Percentiles rank a stretch among this genome's conserved stretches.
Evolutionary conservation across 1,140 invertebrate species (phyloP).

Genomic region (Stegodyphus dumicola): DNA sequence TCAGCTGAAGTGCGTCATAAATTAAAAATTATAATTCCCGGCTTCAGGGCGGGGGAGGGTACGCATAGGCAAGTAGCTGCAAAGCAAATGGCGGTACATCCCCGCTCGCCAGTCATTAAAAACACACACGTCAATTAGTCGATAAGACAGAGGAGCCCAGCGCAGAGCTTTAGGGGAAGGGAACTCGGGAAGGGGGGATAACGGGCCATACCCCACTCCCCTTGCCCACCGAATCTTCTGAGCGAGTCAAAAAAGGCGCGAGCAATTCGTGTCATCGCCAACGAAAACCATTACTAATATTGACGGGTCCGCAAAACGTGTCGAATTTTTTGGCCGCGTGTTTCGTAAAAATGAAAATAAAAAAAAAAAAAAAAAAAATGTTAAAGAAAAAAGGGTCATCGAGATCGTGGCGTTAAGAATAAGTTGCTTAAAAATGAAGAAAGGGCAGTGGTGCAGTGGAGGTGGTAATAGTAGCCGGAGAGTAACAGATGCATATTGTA

Average conservation of each 20-base stretch:
- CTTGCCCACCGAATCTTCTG: constrained; percentile 3
- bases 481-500: too few species aligned
- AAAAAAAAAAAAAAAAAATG: background rate
- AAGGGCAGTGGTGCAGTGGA: too few species aligned
- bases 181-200: constrained; percentile 10
- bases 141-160: constrained; percentile 53
- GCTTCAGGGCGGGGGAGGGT: constrained; percentile 27
- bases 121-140: constrained; percentile 62
- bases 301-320: constrained; percentile 32
- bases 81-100: constrained; percentile 39
- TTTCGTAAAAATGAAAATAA: background rate
- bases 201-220: background rate
- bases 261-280: constrained; percentile 54
- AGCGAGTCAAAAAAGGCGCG: constrained; percentile 57
- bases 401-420: too few species aligned
- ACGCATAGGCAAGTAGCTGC: constrained; percentile 59
- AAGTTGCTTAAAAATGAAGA: too few species aligned
- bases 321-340: constrained; percentile 21
- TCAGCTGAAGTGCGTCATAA: constrained; percentile 62
- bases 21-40: constrained; percentile 62
- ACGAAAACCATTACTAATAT: constrained; percentile 61
- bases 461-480: too few species aligned
- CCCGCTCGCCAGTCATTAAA: constrained; percentile 55
- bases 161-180: constrained; percentile 23
- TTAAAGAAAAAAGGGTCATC: background rate